Percentiles rank a stretch among this genome's conserved stretches.
phyloP scores from a whole-genome alignment of 2,888 invertebrate genomes.

The Dicyrtoma fusca region DNA sequence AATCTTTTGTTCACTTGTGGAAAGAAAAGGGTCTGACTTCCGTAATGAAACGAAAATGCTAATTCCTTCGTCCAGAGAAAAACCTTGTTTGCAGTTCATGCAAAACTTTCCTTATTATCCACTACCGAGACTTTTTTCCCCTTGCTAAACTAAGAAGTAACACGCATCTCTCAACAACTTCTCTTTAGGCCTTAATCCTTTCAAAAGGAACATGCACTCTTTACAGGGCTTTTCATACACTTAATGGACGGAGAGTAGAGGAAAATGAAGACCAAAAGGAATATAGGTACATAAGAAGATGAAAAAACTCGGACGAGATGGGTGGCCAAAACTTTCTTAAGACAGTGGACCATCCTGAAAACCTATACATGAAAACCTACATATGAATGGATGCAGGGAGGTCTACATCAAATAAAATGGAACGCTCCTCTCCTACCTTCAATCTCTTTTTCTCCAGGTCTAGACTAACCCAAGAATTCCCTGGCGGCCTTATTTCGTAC shows the following conservation, averaged over 20 bases:
- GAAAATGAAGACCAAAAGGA: not conserved
- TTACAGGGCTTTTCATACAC: not conserved
- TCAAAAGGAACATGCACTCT: too few relatives aligned
- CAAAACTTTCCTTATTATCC: not conserved
- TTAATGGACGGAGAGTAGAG: not conserved
- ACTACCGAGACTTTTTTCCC: not conserved
- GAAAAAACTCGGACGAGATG: conserved; percentile 28
- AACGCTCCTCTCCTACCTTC: conserved; percentile 13
- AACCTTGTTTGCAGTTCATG: not conserved
- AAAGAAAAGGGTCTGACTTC: not conserved
- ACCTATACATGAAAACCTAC: conserved; percentile 11
- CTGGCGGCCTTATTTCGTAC: not conserved
- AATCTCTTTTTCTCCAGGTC: conserved; percentile 6
- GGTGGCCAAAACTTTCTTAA: conserved; percentile 32
- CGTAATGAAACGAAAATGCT: too few relatives aligned
- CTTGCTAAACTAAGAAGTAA: not conserved
- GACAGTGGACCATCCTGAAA: conserved; percentile 21
- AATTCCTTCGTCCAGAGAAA: not conserved
- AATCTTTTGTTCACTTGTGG: not conserved
- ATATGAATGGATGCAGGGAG: conserved; percentile 22
- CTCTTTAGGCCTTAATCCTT: too few relatives aligned
- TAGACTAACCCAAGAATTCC: conserved; percentile 1
- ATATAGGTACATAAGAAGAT: too few relatives aligned
- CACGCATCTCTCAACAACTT: not conserved
- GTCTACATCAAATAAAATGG: conserved; percentile 22